These are phyloP conservation scores for Pyrocoelia pectoralis DNA, from an alignment of 2,888 invertebrate species.

Conservation along the genomic window DNA sequence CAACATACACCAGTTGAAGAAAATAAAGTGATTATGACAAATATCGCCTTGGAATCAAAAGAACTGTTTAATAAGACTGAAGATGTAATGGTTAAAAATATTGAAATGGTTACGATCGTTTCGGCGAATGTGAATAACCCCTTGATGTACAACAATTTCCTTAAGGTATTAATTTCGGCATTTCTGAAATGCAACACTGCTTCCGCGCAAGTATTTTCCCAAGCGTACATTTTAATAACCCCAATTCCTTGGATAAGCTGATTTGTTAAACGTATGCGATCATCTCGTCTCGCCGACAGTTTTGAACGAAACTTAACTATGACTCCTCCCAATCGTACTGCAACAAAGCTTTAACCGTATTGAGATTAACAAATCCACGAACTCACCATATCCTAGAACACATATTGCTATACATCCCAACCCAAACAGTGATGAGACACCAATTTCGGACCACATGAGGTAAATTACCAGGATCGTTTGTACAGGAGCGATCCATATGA, in stretches of 20 bases:
- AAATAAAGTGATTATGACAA: background rate
- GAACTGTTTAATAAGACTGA: background rate
- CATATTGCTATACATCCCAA: background rate
- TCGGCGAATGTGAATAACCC: background rate
- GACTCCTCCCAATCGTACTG: no score
- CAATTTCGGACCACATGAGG: background rate
- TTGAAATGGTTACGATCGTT: background rate
- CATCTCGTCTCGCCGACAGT: background rate
- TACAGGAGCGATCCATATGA: background rate
- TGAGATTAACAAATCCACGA: no score
- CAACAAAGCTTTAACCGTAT: background rate
- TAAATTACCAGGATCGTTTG: background rate
- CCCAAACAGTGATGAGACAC: background rate
- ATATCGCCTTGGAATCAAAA: background rate
- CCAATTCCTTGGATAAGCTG: background rate
- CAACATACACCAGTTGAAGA: constrained; percentile 60
- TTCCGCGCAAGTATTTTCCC: background rate
- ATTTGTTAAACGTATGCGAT: background rate
- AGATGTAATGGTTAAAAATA: background rate
- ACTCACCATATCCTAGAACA: background rate
- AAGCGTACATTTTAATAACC: constrained; percentile 2
- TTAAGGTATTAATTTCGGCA: background rate
- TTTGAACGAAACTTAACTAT: background rate
- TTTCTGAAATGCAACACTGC: background rate
- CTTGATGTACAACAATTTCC: background rate